phyloP scores from a whole-genome alignment of 2,888 invertebrate species.

The Dendrolimus houi region DNA sequence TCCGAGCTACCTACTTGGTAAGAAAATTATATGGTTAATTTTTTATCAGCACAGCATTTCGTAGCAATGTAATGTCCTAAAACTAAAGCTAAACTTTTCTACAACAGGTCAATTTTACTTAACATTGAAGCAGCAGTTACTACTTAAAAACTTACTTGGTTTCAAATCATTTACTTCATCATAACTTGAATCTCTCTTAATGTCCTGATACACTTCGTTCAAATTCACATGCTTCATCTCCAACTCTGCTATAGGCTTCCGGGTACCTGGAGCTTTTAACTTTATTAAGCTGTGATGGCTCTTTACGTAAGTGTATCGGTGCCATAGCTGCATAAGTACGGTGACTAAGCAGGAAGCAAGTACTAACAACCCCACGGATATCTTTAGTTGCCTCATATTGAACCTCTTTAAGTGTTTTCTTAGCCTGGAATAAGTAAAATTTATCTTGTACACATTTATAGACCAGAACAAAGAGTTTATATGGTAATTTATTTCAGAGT shows the following conservation, averaged over 20 bases:
- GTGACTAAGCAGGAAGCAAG: conserved; percentile 25
- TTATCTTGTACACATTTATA: too few relatives aligned
- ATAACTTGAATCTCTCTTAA: conserved; percentile 14
- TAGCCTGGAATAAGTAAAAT: conserved; percentile 30
- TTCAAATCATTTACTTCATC: conserved; percentile 27
- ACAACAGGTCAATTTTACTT: too few relatives aligned
- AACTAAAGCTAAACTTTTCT: too few relatives aligned
- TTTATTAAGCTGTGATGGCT: background rate
- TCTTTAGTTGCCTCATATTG: conserved; percentile 35
- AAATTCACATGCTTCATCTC: background rate
- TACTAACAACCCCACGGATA: conserved; percentile 22
- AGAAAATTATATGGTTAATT: too few relatives aligned
- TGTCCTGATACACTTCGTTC: conserved; percentile 24
- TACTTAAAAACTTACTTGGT: conserved; percentile 23
- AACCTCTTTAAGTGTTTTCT: conserved; percentile 30
- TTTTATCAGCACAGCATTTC: too few relatives aligned
- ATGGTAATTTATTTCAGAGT: too few relatives aligned
- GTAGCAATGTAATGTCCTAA: too few relatives aligned
- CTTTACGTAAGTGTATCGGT: conserved; percentile 14
- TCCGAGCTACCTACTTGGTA: too few relatives aligned
- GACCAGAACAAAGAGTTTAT: too few relatives aligned
- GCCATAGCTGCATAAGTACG: conserved; percentile 32
- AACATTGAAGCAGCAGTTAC: too few relatives aligned
- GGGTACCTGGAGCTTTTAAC: background rate
- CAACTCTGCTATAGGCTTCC: background rate